Percentiles rank a stretch among this genome's conserved stretches.
phyloP scores from a whole-genome alignment of 2,888 invertebrate species.

The Meloe dianella region DNA sequence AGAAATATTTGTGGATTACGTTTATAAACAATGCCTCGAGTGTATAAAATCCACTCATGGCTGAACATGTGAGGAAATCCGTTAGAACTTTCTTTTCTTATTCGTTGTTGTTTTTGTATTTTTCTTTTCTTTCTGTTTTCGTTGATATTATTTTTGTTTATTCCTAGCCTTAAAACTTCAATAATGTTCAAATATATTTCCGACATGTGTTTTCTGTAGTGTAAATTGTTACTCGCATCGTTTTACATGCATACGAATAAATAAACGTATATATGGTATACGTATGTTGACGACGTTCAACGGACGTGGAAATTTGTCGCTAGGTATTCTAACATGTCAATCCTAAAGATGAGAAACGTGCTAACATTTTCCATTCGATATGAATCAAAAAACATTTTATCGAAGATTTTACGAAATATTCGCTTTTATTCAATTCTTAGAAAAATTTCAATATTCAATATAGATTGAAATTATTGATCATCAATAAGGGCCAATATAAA shows the following conservation, averaged over 20 bases:
- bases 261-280: conserved; percentile 1
- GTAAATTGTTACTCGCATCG: conserved; percentile 15
- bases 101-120: neutral
- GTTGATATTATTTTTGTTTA: neutral
- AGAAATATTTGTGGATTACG: neutral
- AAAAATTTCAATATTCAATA: neutral
- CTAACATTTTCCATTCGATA: neutral
- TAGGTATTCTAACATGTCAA: conserved; percentile 8
- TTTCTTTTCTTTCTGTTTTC: neutral
- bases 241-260: conserved; percentile 12
- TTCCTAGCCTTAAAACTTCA: neutral
- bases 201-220: conserved; percentile 13
- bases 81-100: conserved; percentile 17
- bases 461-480: neutral
- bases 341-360: neutral
- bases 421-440: neutral
- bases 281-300: neutral
- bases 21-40: conserved; percentile 22
- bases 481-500: neutral
- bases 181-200: conserved; percentile 12
- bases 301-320: conserved; percentile 10
- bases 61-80: conserved; percentile 18
- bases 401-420: neutral
- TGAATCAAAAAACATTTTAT: neutral
- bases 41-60: conserved; percentile 15